Evolutionary conservation across 2,888 invertebrate species (phyloP), one percentile per base, ranked within the genome.

Genomic region (Stenodema calcarata): DNA sequence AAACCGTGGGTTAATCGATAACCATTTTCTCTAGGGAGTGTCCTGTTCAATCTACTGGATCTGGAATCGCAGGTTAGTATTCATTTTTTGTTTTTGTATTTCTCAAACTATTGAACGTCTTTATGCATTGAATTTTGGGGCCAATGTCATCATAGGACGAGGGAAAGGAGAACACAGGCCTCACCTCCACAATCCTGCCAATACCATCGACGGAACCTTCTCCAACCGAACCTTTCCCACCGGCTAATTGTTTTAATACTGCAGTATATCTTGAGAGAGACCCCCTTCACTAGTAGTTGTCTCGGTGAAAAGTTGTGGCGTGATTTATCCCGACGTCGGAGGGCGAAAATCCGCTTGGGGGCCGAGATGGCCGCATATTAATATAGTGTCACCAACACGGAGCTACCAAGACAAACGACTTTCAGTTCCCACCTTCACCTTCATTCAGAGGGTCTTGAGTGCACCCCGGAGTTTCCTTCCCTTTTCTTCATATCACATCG

Each of bases 331-430:
- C 41, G 23, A 23, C 27, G 73, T 35, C 18, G 35, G 73, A 41
- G 73, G 73, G 73, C 30, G 73, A 73, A 62, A 73, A 73, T 73
- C 73, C 35, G 73, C 73, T 9, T 35, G 73, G 73, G 73, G 7
- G 62, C 0, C 23, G 73, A 73, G 73, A 73, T 73, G 41, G 73
- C 73, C 73, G 87, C 87, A 86, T 87, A 87, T 87, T 87, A 87
- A 87, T 87, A 87, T 86, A 86, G 73, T 86, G 87, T 87, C 87
- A 86, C 41, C 54, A 70, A 70, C 87, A 87, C 80, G 73, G 86
- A 86, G 85, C 30, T 47, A 42, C 44, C 78, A 87, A 87, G 87
- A 87, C 83, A 87, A 87, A 87, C 87, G 87, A 87, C 78, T 35
- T 78, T 23, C 12, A 12, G 80, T 50, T 50, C 80, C 50, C 80